Base-by-base conservation (phyloP, 2,888 invertebrate species). In the Coelinius sp. region DNA sequence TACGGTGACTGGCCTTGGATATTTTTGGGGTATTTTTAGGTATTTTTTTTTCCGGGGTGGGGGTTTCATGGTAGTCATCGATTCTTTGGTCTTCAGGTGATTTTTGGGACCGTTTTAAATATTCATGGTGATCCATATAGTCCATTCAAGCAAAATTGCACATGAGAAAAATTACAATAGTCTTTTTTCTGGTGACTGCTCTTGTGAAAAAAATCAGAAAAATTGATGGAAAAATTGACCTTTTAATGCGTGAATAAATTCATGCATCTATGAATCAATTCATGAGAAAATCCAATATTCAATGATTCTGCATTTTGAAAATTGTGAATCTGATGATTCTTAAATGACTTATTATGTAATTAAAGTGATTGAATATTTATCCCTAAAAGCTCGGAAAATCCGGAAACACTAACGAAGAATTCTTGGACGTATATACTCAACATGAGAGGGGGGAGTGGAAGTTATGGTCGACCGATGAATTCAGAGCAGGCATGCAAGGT, bases 1-100 rank as follows among this genome's bases (percentile, higher is more conserved):
- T 79, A 79, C 76, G 79, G 81, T 80, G 59, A 69, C 44, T 70
- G 78, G 72, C 84, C 81, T 82, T 80, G 83, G 41, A 4, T 17
- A 59, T 71, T 64, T 70, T 76, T 73, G 62, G 69, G 52, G 14
- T 17, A 25, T 24, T 72, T 71, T 66, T 73, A 31, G 8, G 12
- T 31, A n/a, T 59, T 59, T 59, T 59, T 59, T 67, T 52, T 22
- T 65, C 35, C n/a, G 64, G 14, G 38, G 14, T 17, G 49, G 46
- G 8, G 20, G 53, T 49, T 49, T 49, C 46, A 1, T 2, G 8
- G 46, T 5, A 49, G 46, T 31, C 31, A 31, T 31, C 5, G 31
- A 31, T 31, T 31, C 4, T 31, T 31, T 4, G 31, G 31, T 4
- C 8, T 4, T 31, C 8, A 4, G 5, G 31, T 31, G 31, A 31